Conservation (phyloP, 2,888 invertebrate species). For the Unio pictorum region DNA sequence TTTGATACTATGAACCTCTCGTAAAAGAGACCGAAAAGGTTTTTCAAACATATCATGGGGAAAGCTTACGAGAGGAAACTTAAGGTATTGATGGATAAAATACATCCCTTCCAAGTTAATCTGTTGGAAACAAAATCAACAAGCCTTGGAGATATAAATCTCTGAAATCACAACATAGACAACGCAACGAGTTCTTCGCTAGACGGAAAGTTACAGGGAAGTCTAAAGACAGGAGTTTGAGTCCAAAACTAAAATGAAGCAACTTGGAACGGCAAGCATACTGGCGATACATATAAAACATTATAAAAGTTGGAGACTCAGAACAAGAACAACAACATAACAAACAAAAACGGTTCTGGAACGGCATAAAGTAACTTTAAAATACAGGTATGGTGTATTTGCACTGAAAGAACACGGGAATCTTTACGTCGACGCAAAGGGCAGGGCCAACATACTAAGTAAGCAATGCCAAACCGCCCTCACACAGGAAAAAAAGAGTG, state of each 20-base stretch:
- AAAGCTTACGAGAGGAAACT: constrained; percentile 1
- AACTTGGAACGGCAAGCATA: not conserved
- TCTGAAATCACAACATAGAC: not conserved
- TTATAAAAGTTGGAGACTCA: constrained; percentile 6
- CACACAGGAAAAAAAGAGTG: no score
- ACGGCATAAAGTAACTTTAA: no score
- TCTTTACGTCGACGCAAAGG: no score
- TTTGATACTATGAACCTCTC: no score
- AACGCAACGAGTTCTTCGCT: constrained; percentile 1
- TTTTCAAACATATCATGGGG: not conserved
- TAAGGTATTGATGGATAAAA: constrained; percentile 2
- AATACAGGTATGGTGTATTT: no score
- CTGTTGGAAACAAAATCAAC: not conserved
- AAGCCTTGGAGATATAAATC: not conserved
- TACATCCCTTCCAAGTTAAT: constrained; percentile 2
- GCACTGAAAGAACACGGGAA: no score
- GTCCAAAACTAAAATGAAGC: no score
- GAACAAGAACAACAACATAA: not conserved
- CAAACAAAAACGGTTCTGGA: constrained; percentile 11
- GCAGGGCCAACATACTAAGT: no score
- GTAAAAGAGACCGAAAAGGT: not conserved
- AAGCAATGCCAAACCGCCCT: no score
- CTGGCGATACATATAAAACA: constrained; percentile 5
- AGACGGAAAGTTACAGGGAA: not conserved
- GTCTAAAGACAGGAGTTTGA: not conserved